These are phyloP conservation scores for Diaprepes abbreviatus DNA, from an alignment of 2,888 invertebrate species.

Conservation along the genomic window DNA sequence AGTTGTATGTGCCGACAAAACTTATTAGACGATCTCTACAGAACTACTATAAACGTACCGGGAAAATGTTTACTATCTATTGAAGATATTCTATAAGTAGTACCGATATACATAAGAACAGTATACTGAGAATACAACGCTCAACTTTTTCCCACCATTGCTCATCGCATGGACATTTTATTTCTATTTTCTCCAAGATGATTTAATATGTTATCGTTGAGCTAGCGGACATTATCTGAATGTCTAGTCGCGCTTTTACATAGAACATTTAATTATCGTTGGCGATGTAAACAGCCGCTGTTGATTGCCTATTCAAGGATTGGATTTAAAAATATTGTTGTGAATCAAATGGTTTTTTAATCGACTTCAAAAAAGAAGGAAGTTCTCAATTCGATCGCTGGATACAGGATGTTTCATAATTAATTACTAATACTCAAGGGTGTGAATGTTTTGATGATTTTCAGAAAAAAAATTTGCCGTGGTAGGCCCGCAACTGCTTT, in stretches of 20 bases:
- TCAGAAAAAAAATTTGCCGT: too few species aligned
- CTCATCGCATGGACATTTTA: slow-evolving; percentile 63
- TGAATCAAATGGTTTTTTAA: neutral
- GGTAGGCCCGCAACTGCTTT: too few species aligned
- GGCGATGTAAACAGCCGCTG: slow-evolving; percentile 51
- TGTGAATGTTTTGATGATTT: too few species aligned
- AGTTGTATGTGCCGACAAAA: too few species aligned
- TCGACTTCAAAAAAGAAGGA: too few species aligned
- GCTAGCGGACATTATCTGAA: slow-evolving; percentile 59
- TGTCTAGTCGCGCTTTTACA: slow-evolving; percentile 58
- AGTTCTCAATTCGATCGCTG: too few species aligned
- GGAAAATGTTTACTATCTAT: slow-evolving; percentile 4
- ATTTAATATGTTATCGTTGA: slow-evolving; percentile 66
- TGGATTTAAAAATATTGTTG: neutral
- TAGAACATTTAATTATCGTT: slow-evolving; percentile 60
- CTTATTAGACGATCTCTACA: too few species aligned
- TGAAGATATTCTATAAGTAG: slow-evolving; percentile 5
- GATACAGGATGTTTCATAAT: too few species aligned
- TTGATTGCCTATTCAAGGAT: slow-evolving; percentile 51
- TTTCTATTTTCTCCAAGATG: slow-evolving; percentile 64
- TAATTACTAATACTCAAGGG: too few species aligned
- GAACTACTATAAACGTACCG: too few species aligned
- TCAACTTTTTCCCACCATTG: slow-evolving; percentile 67
- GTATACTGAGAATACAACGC: slow-evolving; percentile 65
- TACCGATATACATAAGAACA: slow-evolving; percentile 20